Evolutionary conservation across 2,797 vertebrate genomes (phyloP).

Genomic region (Bothrops alternatus): DNA sequence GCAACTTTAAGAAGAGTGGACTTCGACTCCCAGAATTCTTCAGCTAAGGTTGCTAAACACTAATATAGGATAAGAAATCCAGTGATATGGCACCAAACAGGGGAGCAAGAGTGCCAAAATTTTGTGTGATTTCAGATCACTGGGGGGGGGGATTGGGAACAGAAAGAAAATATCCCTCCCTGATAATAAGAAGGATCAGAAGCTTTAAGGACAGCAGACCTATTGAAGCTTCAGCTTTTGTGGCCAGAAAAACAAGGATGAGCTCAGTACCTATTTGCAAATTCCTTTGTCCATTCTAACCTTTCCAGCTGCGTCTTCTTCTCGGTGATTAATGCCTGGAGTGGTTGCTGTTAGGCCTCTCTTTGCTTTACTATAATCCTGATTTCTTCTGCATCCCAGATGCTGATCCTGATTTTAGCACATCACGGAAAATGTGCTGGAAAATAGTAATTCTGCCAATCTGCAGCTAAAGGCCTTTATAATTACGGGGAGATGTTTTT

Average conservation of each 20-base stretch:
- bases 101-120: neutral
- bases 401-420: neutral
- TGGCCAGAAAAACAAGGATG: neutral
- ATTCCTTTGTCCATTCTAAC: conserved; percentile 61
- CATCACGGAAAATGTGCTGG: neutral
- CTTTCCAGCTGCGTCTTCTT: conserved; percentile 96
- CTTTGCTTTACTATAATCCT: conserved; percentile 84
- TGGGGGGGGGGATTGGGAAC: neutral
- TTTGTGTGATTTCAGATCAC: neutral
- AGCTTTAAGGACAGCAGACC: neutral
- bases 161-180: neutral
- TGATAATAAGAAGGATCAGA: neutral
- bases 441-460: neutral
- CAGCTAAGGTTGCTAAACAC: neutral
- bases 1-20: neutral
- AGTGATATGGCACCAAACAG: neutral
- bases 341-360: conserved; percentile 93
- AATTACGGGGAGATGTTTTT: neutral
- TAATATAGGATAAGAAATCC: neutral
- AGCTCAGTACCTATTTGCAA: neutral
- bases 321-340: conserved; percentile 89
- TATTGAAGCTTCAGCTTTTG: neutral
- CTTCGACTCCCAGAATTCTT: neutral
- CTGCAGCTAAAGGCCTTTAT: neutral
- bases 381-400: neutral